Conservation (phyloP, 2,113 vertebrate genomes). For the Mobula birostris region DNA sequence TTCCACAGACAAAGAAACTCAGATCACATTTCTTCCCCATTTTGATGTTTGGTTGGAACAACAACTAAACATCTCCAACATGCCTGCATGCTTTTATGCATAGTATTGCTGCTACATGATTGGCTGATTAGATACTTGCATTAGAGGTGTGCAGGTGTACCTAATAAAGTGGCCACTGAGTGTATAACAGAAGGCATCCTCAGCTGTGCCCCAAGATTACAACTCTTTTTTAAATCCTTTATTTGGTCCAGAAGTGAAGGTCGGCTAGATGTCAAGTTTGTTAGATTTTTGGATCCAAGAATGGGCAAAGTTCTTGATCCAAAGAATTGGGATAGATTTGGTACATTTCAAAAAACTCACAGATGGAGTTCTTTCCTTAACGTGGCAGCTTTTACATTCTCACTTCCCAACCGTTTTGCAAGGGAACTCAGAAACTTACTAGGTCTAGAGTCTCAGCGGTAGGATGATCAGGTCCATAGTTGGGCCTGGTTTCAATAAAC, state of each 20-base stretch:
- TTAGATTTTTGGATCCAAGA: background rate
- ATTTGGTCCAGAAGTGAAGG: background rate
- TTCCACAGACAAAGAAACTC: too few species aligned
- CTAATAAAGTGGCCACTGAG: too few species aligned
- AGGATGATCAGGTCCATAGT: background rate
- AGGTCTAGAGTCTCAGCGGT: background rate
- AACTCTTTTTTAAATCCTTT: background rate
- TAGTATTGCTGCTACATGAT: too few species aligned
- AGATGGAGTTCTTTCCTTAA: background rate
- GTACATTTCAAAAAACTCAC: background rate
- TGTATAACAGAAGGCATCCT: too few species aligned
- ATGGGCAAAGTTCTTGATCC: background rate
- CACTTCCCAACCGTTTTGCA: background rate
- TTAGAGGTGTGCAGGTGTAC: too few species aligned
- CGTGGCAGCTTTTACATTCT: background rate
- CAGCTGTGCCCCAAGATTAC: background rate
- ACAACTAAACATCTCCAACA: too few species aligned
- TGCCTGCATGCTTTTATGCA: too few species aligned
- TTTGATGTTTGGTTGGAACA: too few species aligned
- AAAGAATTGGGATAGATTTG: background rate
- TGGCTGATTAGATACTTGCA: too few species aligned
- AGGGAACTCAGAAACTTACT: background rate
- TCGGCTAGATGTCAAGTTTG: background rate
- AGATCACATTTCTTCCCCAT: too few species aligned
- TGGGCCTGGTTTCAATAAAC: background rate